phyloP scores from a whole-genome alignment of 2,888 invertebrate species.

The Biston stratarius region DNA sequence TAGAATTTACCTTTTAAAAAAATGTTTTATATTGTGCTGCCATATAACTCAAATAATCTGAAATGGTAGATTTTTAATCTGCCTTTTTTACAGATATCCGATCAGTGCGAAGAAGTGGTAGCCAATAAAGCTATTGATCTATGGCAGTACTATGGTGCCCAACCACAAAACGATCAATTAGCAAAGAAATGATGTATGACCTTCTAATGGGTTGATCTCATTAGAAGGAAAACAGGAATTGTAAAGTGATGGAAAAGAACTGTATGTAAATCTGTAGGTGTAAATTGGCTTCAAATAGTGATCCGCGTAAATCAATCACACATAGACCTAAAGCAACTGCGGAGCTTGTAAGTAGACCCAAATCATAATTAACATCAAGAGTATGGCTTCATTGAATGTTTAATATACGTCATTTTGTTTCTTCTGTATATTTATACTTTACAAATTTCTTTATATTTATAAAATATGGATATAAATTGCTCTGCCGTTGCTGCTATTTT shows the following conservation, averaged over 20 bases:
- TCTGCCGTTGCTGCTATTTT: no score
- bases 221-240: conserved; percentile 73
- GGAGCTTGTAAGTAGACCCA: no score
- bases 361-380: no score
- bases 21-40: conserved; percentile 18
- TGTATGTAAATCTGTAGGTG: conserved; percentile 31
- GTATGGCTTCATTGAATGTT: no score
- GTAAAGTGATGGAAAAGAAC: conserved; percentile 34
- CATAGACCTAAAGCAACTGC: no score
- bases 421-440: no score
- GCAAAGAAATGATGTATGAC: conserved; percentile 85
- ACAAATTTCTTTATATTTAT: no score
- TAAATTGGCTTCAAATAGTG: conserved; percentile 19
- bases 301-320: neutral
- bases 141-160: conserved; percentile 93
- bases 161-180: conserved; percentile 76
- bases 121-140: conserved; percentile 94
- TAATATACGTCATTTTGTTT: no score
- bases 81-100: conserved; percentile 87
- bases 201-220: conserved; percentile 81
- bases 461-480: no score
- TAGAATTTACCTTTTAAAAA: neutral
- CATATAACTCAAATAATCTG: conserved; percentile 12
- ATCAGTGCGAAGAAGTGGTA: conserved; percentile 93
- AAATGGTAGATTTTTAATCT: conserved; percentile 34